phyloP scores from a whole-genome alignment of 2,888 invertebrate species.

The Clanis bilineata region DNA sequence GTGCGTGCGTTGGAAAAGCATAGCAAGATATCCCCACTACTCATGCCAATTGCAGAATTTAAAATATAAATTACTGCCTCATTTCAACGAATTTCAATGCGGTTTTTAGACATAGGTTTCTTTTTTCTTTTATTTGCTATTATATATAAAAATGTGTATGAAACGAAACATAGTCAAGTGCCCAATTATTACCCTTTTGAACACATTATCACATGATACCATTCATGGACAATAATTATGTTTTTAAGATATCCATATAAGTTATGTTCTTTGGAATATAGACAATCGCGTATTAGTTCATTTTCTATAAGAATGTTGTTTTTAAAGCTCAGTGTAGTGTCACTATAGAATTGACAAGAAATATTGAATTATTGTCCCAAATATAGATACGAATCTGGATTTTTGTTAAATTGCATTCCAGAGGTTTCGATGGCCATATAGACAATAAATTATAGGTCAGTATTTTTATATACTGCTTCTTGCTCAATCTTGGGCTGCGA shows the following conservation, averaged over 20 bases:
- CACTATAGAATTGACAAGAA: not conserved
- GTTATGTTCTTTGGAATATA: not conserved
- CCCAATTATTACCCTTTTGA: too few species aligned
- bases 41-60: too few species aligned
- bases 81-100: too few species aligned
- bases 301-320: not conserved
- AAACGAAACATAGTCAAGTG: too few species aligned
- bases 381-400: not conserved
- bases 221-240: not conserved
- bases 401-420: not conserved
- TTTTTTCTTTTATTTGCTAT: too few species aligned
- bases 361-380: not conserved
- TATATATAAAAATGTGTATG: too few species aligned
- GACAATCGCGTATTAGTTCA: not conserved
- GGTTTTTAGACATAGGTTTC: too few species aligned
- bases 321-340: not conserved
- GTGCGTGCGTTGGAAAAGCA: too few species aligned
- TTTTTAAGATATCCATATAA: not conserved
- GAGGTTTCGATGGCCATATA: too few species aligned
- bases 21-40: too few species aligned
- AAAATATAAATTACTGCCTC: too few species aligned
- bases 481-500: too few species aligned
- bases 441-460: not conserved
- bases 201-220: not conserved
- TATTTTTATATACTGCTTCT: not conserved